Evolutionary conservation across 1,140 invertebrate genomes (phyloP).

Genomic region (Drosophila seguyi): DNA sequence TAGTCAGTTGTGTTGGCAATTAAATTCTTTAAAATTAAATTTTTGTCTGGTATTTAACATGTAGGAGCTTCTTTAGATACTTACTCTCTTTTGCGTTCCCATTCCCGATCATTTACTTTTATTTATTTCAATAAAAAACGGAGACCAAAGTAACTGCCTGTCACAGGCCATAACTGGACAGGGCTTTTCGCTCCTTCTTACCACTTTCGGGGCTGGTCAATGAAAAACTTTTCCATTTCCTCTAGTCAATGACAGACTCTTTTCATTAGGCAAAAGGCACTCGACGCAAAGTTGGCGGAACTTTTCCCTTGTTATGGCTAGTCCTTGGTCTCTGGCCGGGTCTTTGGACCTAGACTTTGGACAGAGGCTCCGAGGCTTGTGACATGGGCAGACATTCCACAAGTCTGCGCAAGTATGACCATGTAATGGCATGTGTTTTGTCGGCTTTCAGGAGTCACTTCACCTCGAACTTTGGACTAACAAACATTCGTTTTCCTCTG

Average conservation of each 20-base stretch:
- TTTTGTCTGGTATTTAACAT: background rate
- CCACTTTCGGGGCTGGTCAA: conserved; percentile 51
- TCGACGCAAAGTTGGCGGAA: conserved; percentile 67
- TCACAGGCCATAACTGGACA: conserved; percentile 51
- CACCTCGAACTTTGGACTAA: conserved; percentile 65
- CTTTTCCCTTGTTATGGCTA: conserved; percentile 52
- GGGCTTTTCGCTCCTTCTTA: conserved; percentile 36
- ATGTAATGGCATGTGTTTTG: conserved; percentile 79
- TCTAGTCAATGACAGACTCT: conserved; percentile 76
- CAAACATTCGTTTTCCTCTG: conserved; percentile 53
- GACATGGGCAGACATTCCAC: conserved; percentile 70
- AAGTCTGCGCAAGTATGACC: conserved; percentile 67
- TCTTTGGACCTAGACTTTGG: conserved; percentile 25
- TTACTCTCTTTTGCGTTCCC: background rate
- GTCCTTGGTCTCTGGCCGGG: conserved; percentile 7
- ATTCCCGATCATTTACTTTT: conserved; percentile 63
- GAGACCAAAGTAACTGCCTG: conserved; percentile 62
- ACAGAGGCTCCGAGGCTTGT: conserved; percentile 49
- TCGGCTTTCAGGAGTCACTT: conserved; percentile 50
- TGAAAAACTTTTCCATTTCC: conserved; percentile 72
- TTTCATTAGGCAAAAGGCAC: conserved; percentile 76
- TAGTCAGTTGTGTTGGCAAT: background rate
- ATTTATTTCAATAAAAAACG: conserved; percentile 72
- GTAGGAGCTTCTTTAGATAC: background rate
- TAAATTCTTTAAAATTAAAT: background rate